phyloP scores from a whole-genome alignment of 1,140 invertebrate genomes.

The Zeugodacus cucurbitae region DNA sequence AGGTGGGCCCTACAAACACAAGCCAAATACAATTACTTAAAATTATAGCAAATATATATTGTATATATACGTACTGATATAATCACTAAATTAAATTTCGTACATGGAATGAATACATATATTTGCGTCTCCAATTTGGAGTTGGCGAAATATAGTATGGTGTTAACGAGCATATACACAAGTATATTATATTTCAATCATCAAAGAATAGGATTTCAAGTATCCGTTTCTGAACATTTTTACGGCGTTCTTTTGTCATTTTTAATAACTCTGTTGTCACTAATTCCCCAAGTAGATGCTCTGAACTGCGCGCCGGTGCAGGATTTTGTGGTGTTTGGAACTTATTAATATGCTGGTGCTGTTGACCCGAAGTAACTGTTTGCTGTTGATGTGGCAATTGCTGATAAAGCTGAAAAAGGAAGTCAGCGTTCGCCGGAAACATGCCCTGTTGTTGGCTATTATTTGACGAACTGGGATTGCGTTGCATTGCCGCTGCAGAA shows the following conservation, averaged over 20 bases:
- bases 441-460: slow-evolving; percentile 52
- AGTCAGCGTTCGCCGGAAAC: slow-evolving; percentile 61
- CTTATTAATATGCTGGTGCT: slow-evolving; percentile 55
- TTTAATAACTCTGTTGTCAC: slow-evolving; percentile 63
- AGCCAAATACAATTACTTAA: background rate
- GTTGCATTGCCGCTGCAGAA: background rate
- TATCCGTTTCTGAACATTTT: slow-evolving; percentile 61
- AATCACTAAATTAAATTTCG: background rate
- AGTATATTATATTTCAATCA: slow-evolving; percentile 48
- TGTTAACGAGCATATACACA: background rate
- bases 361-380: slow-evolving; percentile 41
- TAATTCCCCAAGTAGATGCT: slow-evolving; percentile 62
- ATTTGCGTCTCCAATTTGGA: background rate
- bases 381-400: slow-evolving; percentile 57
- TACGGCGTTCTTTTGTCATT: slow-evolving; percentile 63
- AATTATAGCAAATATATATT: background rate
- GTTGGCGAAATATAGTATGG: background rate
- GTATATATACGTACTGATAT: background rate
- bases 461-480: background rate
- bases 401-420: slow-evolving; percentile 63
- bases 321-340: slow-evolving; percentile 55
- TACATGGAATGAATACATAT: background rate
- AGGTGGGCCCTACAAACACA: slow-evolving; percentile 22
- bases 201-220: slow-evolving; percentile 65
- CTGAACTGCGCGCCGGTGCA: slow-evolving; percentile 56